Conservation (phyloP, 1,140 invertebrate genomes). For the Drosophila oshimai region DNA sequence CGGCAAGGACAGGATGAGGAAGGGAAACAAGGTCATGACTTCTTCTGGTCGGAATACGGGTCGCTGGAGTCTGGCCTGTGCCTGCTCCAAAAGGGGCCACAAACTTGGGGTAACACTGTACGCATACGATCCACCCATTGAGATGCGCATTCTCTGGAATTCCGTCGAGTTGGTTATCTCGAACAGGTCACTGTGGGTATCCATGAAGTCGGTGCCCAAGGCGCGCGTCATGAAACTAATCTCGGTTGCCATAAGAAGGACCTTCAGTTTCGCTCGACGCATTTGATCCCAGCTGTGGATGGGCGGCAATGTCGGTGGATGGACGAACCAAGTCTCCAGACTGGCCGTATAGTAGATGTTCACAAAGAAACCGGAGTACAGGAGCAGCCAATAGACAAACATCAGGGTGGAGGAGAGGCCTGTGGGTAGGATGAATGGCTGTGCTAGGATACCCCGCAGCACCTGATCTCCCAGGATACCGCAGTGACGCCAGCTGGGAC, state of each 20-base stretch:
- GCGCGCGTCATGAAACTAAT: not conserved
- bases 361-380: constrained; percentile 6
- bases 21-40: not conserved
- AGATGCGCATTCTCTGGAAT: constrained; percentile 24
- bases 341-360: constrained; percentile 29
- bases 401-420: not conserved
- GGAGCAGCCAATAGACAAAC: constrained; percentile 17
- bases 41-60: constrained; percentile 38
- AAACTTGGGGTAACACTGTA: constrained; percentile 51
- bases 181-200: not conserved
- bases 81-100: constrained; percentile 37
- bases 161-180: not conserved
- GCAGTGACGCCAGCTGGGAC: not conserved
- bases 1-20: constrained; percentile 5
- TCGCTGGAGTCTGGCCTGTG: constrained; percentile 5
- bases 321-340: constrained; percentile 35
- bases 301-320: not conserved
- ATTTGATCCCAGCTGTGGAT: constrained; percentile 27
- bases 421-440: constrained; percentile 28
- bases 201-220: not conserved
- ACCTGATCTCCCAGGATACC: not conserved
- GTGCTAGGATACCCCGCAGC: constrained; percentile 27
- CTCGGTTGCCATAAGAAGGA: not conserved
- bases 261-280: not conserved
- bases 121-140: constrained; percentile 28